Evolutionary conservation across 2,113 vertebrate genomes (phyloP).

Genomic region (Oncorhynchus kisutch): DNA sequence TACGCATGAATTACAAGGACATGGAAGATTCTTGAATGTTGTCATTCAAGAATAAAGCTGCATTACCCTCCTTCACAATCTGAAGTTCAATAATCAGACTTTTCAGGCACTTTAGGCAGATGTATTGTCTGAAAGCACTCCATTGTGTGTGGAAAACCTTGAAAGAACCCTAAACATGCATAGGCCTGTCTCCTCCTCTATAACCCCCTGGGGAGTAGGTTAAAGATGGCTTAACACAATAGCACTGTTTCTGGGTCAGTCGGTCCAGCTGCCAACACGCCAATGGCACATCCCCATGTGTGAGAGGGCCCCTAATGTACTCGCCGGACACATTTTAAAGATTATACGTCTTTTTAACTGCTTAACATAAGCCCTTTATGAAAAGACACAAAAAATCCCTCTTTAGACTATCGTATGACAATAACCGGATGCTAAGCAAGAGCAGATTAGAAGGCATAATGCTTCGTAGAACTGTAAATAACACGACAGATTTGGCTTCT

Average conservation of each 20-base stretch:
- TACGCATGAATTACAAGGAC: no score
- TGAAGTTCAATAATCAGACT: no score
- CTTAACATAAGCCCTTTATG: constrained; percentile 32
- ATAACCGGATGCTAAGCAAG: no score
- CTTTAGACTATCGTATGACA: no score
- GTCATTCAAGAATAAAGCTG: no score
- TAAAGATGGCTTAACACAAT: constrained; percentile 39
- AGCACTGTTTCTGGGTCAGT: constrained; percentile 43
- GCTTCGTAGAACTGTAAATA: constrained; percentile 9
- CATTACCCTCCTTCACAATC: neutral
- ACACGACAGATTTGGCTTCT: constrained; percentile 3
- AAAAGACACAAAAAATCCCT: constrained; percentile 11
- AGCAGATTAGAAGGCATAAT: neutral
- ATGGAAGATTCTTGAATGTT: no score
- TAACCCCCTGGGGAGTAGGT: constrained; percentile 9
- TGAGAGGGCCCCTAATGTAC: constrained; percentile 33
- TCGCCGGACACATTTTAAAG: constrained; percentile 53
- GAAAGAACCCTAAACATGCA: neutral
- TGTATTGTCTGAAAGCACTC: neutral
- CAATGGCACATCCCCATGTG: constrained; percentile 1
- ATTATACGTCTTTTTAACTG: constrained; percentile 49
- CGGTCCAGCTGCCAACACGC: constrained; percentile 16
- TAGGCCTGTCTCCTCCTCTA: neutral
- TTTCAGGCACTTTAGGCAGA: no score
- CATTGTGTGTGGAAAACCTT: neutral